Evolutionary conservation across 2,888 invertebrate species (phyloP), one percentile per base, ranked within the genome.

Genomic region (Pristionchus japonicus): DNA sequence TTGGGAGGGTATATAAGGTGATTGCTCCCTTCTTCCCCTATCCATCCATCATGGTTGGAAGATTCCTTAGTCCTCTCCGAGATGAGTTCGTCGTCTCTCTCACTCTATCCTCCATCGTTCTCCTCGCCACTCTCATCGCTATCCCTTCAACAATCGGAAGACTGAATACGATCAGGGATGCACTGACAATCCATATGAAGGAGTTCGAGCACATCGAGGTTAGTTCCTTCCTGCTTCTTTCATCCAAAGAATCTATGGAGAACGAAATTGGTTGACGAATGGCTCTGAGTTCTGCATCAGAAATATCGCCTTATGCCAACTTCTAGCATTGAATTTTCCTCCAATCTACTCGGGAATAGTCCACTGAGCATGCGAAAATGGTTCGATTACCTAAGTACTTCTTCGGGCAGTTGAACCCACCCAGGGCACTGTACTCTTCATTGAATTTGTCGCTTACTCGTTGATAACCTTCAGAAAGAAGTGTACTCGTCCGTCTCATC

Each of bases 161-260:
- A 57, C 13, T 80, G 49, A 70, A 31, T n/a, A 34, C 67, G 34
- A 74, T 86, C 67, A 52, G 74, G 27, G 74, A 74, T 37, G 37
- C 80, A 9, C 37, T 87, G 0, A 43, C 27, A 6, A 61, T 77
- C 13, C 77, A 87, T 3, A 87, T 80, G 87, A 43, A 40, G n/a
- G 77, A 87, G 20, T 87, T 87, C 80, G n/a, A 77, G 0, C n/a
- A 37, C 15, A 80, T 87, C 23, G 67, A 87, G 77, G 87, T n/a
- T n/a, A n/a, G n/a, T n/a, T n/a, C n/a, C n/a, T n/a, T n/a, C n/a
- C n/a, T n/a, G n/a, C n/a, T n/a, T n/a, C n/a, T n/a, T n/a, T n/a
- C n/a, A n/a, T n/a, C n/a, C n/a, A n/a, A n/a, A n/a, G n/a, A n/a
- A n/a, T n/a, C n/a, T n/a, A n/a, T n/a, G n/a, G n/a, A n/a, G n/a